Evolutionary conservation across 2,888 invertebrate species (phyloP), one percentile per base, ranked within the genome.

Genomic region (Arenicola marina): DNA sequence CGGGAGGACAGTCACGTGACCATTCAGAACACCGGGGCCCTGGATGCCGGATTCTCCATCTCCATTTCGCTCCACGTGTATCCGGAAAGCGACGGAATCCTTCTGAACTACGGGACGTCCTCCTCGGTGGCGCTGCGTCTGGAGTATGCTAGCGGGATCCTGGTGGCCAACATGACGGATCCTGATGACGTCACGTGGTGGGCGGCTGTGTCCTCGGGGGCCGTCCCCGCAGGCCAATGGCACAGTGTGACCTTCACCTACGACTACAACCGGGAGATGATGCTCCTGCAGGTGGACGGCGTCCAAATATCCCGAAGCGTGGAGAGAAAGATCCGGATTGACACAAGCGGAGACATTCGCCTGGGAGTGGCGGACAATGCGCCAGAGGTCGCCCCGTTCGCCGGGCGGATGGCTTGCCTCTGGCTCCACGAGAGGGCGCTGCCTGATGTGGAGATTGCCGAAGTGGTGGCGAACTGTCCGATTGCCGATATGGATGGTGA

Each of bases 211-310:
- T n/a, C n/a, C n/a, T n/a, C n/a, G n/a, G n/a, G n/a, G n/a, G 56
- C 18, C 4, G 38, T 56, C 1, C 31, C 2, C 2, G n/a, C n/a
- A 4, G 29, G 28, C 4, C 43, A 28, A 2, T 56, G 56, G 56
- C 34, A 56, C 31, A 44, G 32, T 31, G 45, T 56, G 4, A 32
- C 56, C 1, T 43, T 32, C 18, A 56, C 45, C 11, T 56, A 44
- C 29, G 45, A 56, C 26, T 45, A 18, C 1, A n/a, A 26, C 21
- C 24, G 44, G 3, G 45, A 45, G 4, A 26, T 18, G 31, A 43
- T 43, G 11, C 1, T 26, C 2, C 18, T 56, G 7, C 26, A 56
- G 18, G 44, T 56, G 21, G 28, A 56, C 29, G 29, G n/a, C 7
- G 45, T n/a, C 4, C n/a, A 2, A 31, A 45, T 24, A 21, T 43